Evolutionary conservation across 2,888 invertebrate genomes (phyloP).

Genomic region (Campoplex nolae): DNA sequence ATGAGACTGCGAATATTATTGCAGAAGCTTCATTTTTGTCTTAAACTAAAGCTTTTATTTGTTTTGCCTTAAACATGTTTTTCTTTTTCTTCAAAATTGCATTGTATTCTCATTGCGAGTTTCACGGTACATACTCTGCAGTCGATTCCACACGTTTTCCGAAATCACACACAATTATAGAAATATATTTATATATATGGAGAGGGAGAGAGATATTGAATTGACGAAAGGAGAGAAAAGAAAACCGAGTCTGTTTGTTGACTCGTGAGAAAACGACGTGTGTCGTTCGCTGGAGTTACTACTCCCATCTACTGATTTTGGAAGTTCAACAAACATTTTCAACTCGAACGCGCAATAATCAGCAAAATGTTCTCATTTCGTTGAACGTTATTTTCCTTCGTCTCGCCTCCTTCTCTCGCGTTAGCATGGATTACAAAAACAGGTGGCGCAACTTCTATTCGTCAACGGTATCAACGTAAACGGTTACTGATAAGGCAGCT

Average conservation of each 20-base stretch:
- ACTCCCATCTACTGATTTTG: not conserved
- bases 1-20: not conserved
- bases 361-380: constrained; percentile 30
- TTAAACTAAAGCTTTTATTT: not conserved
- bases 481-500: constrained; percentile 17
- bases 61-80: not conserved
- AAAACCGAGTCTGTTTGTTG: constrained; percentile 14
- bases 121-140: constrained; percentile 2
- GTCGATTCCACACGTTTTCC: constrained; percentile 8
- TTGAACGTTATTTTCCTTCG: not conserved
- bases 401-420: constrained; percentile 1
- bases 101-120: not conserved
- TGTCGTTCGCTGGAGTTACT: constrained; percentile 4
- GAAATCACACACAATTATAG: not conserved
- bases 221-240: not conserved
- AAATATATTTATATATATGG: not conserved
- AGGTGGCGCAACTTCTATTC: constrained; percentile 38
- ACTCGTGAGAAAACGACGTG: not conserved
- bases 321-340: constrained; percentile 8
- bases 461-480: not conserved
- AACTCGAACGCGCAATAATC: constrained; percentile 31
- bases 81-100: not conserved
- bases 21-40: not conserved
- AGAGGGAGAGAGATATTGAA: not conserved
- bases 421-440: constrained; percentile 29